A percentile compares a stretch with the other conserved stretches of the same genome.
These are phyloP conservation scores for Ahaetulla prasina DNA, from an alignment of 2,113 vertebrate genomes.

Conservation along the genomic window DNA sequence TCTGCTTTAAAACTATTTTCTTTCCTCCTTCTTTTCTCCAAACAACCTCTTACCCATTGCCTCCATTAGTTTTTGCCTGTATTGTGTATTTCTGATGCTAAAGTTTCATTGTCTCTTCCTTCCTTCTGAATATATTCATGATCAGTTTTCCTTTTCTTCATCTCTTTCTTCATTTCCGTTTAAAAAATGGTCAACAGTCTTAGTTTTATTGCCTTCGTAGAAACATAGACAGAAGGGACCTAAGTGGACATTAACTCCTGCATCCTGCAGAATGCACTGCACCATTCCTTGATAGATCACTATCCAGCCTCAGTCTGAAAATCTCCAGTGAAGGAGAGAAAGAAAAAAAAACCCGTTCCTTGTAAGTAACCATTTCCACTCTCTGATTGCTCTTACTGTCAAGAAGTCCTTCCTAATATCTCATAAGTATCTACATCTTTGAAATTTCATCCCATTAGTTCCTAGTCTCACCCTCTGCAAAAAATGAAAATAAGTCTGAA, in stretches of 20 bases:
- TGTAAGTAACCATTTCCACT: background rate
- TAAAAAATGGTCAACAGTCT: background rate
- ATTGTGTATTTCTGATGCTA: background rate
- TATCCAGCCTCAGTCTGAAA: background rate
- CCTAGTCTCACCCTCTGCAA: background rate
- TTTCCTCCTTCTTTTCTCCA: background rate
- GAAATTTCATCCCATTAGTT: background rate
- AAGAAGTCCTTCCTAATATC: background rate
- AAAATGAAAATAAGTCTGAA: background rate
- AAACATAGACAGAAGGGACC: background rate
- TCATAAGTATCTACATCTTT: background rate
- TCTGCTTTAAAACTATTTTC: background rate
- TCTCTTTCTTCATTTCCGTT: background rate
- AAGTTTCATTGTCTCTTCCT: background rate
- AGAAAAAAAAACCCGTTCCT: background rate
- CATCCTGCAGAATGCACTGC: background rate
- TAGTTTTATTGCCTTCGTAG: background rate
- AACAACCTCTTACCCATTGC: background rate
- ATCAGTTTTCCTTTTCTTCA: background rate
- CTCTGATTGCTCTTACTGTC: background rate
- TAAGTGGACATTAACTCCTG: background rate
- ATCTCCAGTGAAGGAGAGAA: background rate
- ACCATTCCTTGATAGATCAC: background rate
- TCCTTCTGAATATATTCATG: background rate
- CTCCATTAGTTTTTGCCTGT: background rate